Evolutionary conservation across 2,888 invertebrate genomes (phyloP).

Genomic region (Idaea biselata): DNA sequence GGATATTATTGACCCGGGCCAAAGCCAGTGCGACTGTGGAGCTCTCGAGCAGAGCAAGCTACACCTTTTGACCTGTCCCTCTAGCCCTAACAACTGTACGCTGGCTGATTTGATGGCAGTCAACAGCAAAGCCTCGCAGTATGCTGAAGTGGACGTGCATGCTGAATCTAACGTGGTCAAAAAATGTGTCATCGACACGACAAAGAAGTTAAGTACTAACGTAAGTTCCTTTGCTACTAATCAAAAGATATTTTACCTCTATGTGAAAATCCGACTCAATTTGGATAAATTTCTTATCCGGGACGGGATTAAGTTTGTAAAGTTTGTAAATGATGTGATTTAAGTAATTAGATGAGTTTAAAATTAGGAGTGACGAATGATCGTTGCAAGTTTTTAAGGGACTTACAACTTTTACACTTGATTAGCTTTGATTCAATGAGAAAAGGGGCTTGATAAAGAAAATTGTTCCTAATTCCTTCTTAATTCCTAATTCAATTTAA

Average conservation of each 20-base stretch:
- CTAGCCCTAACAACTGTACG: no score
- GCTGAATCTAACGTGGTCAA: no score
- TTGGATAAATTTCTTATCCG: slow-evolving; percentile 1
- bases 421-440: neutral
- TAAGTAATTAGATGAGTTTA: slow-evolving; percentile 1
- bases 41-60: no score
- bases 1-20: no score
- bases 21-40: no score
- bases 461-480: neutral
- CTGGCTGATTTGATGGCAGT: no score
- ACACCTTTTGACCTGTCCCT: no score
- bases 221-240: neutral
- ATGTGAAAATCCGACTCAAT: neutral
- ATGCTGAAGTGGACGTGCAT: no score
- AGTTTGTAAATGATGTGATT: neutral
- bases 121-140: no score
- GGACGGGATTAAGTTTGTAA: neutral
- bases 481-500: neutral
- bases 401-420: neutral
- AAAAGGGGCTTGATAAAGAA: neutral
- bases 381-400: neutral
- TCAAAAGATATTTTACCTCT: neutral
- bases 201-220: no score
- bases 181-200: no score
- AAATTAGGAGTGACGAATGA: slow-evolving; percentile 1